A percentile compares a stretch with the other conserved stretches of the same genome.
Evolutionary conservation across 2,113 vertebrate genomes (phyloP).

Genomic region (Caranx melampygus): DNA sequence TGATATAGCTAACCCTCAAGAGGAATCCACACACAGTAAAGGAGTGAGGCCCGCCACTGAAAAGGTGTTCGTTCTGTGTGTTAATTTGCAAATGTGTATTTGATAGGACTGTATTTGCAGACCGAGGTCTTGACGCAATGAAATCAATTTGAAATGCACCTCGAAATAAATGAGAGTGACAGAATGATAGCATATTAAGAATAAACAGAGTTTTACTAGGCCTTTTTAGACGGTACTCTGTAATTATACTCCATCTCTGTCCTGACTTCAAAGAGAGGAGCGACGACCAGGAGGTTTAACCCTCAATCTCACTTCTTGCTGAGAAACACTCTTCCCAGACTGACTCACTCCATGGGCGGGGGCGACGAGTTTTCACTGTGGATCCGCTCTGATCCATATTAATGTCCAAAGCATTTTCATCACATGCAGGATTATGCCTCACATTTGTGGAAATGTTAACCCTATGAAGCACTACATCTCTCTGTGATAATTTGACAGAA

Average conservation of each 20-base stretch:
- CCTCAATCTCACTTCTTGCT: constrained; percentile 43
- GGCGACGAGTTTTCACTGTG: constrained; percentile 47
- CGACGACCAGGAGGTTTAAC: constrained; percentile 67
- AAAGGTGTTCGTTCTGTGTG: constrained; percentile 34
- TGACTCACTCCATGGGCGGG: constrained; percentile 49
- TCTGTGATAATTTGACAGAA: too few species aligned
- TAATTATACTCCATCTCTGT: constrained; percentile 55
- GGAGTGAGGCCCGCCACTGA: constrained; percentile 32
- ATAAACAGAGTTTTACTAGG: constrained; percentile 45
- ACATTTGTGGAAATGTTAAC: constrained; percentile 45
- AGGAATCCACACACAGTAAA: constrained; percentile 17
- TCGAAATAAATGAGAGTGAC: constrained; percentile 60
- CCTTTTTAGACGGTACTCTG: constrained; percentile 34
- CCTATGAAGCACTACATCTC: constrained; percentile 22
- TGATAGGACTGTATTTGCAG: constrained; percentile 25
- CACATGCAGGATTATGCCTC: constrained; percentile 53
- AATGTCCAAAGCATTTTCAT: constrained; percentile 67
- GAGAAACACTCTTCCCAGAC: constrained; percentile 47
- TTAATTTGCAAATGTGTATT: constrained; percentile 26
- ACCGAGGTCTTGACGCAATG: constrained; percentile 31
- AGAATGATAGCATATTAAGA: constrained; percentile 50
- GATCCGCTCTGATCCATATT: constrained; percentile 69
- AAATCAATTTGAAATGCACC: constrained; percentile 46
- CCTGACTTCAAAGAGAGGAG: constrained; percentile 65
- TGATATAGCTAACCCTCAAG: constrained; percentile 44